Conservation (phyloP, 1,140 invertebrate genomes). For the Drosophila sturtevanti region DNA sequence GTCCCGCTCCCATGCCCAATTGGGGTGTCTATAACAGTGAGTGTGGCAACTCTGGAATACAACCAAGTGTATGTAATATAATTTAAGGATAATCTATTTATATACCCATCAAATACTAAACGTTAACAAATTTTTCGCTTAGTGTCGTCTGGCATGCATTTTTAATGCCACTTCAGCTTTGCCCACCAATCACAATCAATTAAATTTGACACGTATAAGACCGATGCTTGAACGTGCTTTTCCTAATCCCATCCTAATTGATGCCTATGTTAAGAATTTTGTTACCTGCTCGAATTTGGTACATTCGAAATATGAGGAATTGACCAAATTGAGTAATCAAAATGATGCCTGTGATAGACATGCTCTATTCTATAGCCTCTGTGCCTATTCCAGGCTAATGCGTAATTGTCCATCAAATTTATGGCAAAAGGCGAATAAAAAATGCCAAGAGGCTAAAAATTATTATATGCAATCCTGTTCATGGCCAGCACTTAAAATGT, state of each 20-base stretch:
- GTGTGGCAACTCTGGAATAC: constrained; percentile 42
- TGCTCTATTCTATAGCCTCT: constrained; percentile 66
- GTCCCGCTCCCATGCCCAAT: constrained; percentile 62
- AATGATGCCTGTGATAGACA: constrained; percentile 61
- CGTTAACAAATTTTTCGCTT: background rate
- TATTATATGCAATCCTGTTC: constrained; percentile 58
- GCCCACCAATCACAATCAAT: constrained; percentile 25
- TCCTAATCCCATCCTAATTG: constrained; percentile 32
- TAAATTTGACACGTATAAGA: constrained; percentile 31
- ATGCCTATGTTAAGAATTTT: constrained; percentile 55
- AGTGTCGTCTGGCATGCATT: constrained; percentile 67
- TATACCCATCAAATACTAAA: too few species aligned
- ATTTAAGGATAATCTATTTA: background rate
- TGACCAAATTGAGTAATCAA: constrained; percentile 49
- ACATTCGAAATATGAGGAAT: constrained; percentile 36
- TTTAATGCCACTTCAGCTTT: constrained; percentile 53
- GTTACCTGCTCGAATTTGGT: constrained; percentile 45
- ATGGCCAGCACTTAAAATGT: constrained; percentile 65
- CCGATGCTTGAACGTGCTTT: constrained; percentile 62
- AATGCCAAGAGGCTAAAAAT: constrained; percentile 47
- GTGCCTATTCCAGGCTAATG: constrained; percentile 57
- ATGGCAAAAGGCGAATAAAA: constrained; percentile 53
- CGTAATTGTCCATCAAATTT: constrained; percentile 39
- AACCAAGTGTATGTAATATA: constrained; percentile 52
- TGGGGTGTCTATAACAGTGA: constrained; percentile 61